Conservation (phyloP, 1,140 invertebrate genomes). For the Lordiphosa mommai region DNA sequence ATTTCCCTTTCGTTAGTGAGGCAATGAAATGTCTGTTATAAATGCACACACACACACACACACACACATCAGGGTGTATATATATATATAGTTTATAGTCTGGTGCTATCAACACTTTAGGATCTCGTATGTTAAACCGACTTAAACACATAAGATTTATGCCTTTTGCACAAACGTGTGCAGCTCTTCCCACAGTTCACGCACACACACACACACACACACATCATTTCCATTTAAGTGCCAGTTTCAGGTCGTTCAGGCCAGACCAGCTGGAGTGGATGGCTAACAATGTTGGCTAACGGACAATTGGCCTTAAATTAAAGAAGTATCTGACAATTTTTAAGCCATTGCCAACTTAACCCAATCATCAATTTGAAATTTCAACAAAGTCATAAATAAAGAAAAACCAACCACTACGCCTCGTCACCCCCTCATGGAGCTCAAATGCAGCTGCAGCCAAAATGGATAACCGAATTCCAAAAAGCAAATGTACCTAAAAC, state of each 20-base stretch:
- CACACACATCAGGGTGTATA: slow-evolving; percentile 1
- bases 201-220: neutral
- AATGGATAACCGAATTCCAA: slow-evolving; percentile 17
- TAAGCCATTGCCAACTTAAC: slow-evolving; percentile 11
- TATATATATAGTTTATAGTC: slow-evolving; percentile 53
- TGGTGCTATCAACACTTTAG: slow-evolving; percentile 60
- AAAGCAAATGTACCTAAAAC: slow-evolving; percentile 12
- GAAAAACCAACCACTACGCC: neutral
- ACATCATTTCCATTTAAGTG: slow-evolving; percentile 36
- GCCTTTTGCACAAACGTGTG: slow-evolving; percentile 44
- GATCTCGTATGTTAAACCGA: slow-evolving; percentile 59
- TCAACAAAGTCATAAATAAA: slow-evolving; percentile 36
- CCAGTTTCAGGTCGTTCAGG: slow-evolving; percentile 17
- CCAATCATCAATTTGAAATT: slow-evolving; percentile 30
- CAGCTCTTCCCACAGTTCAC: slow-evolving; percentile 11
- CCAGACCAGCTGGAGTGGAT: too few species aligned
- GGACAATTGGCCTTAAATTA: slow-evolving; percentile 21
- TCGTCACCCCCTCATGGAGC: neutral
- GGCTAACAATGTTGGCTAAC: slow-evolving; percentile 7
- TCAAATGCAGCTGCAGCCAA: slow-evolving; percentile 29
- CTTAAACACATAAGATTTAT: slow-evolving; percentile 61
- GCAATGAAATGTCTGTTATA: slow-evolving; percentile 61
- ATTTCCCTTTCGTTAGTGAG: slow-evolving; percentile 61
- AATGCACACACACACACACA: slow-evolving; percentile 31
- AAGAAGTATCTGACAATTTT: slow-evolving; percentile 11